Conservation (phyloP, 2,113 vertebrate genomes). For the Ictidomys tridecemlineatus region DNA sequence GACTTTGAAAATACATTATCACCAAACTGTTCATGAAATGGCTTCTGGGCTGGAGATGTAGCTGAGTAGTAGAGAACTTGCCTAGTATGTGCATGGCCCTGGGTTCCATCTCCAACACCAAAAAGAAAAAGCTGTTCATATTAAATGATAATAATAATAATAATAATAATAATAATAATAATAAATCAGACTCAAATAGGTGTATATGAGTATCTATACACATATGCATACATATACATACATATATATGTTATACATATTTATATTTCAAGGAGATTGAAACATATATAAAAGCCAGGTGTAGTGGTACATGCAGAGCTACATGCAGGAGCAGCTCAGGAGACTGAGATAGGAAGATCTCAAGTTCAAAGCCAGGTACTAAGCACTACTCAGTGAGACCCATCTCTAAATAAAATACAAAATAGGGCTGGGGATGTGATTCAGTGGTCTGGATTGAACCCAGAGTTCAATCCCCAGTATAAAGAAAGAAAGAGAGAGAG, state of each 20-base stretch:
- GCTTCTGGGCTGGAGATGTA: not conserved
- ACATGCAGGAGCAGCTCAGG: too few relatives aligned
- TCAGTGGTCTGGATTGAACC: too few relatives aligned
- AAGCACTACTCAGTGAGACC: too few relatives aligned
- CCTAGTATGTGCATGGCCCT: not conserved
- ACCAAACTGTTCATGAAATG: not conserved
- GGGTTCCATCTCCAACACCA: not conserved
- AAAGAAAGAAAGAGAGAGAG: fast-evolving
- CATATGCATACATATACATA: too few relatives aligned
- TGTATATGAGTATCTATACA: too few relatives aligned
- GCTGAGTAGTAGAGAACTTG: not conserved
- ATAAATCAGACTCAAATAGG: not conserved
- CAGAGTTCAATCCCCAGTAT: too few relatives aligned
- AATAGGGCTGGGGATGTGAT: too few relatives aligned
- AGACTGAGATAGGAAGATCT: too few relatives aligned
- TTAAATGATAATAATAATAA: constrained; percentile 13
- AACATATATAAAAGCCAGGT: too few relatives aligned
- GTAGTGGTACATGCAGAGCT: too few relatives aligned
- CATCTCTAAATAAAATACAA: too few relatives aligned
- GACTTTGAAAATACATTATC: not conserved
- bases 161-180: not conserved
- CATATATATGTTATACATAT: not conserved
- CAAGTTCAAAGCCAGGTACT: too few relatives aligned
- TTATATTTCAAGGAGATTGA: not conserved
- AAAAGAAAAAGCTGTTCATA: not conserved